These are phyloP conservation scores for Corythaeola cristata DNA, from an alignment of 2,113 vertebrate species.

Conservation along the genomic window DNA sequence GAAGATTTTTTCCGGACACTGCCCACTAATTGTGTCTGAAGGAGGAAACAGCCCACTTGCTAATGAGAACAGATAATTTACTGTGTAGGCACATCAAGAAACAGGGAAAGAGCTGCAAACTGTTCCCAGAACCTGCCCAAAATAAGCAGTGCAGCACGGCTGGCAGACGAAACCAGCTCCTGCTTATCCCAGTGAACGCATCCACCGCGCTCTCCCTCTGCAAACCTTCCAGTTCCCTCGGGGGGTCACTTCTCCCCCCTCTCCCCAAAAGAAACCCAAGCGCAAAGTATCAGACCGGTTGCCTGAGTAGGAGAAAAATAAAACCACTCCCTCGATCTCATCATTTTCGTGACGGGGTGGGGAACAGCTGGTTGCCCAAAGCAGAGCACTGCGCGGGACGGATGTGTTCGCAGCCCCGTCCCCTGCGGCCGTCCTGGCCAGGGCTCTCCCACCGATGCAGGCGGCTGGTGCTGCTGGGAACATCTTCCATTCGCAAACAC, in stretches of 20 bases:
- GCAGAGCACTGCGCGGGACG: accelerated
- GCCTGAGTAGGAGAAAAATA: background rate
- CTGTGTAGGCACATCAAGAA: background rate
- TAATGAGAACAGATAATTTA: conserved; percentile 48
- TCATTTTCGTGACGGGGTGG: background rate
- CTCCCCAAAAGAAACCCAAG: background rate
- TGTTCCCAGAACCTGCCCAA: background rate
- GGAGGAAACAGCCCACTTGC: conserved; percentile 46
- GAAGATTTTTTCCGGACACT: conserved; percentile 46
- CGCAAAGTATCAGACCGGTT: background rate
- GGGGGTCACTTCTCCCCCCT: background rate
- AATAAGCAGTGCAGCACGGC: background rate
- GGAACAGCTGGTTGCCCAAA: background rate
- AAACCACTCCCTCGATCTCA: background rate
- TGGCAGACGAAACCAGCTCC: background rate
- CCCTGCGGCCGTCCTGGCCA: accelerated
- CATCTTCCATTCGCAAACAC: background rate
- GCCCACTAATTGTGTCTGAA: conserved; percentile 48
- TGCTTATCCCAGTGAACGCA: background rate
- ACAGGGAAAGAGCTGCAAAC: background rate
- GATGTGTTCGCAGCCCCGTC: background rate
- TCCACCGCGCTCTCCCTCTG: background rate
- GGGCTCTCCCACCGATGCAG: background rate
- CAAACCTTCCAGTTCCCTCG: background rate
- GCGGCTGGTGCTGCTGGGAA: background rate